Evolutionary conservation across 2,888 invertebrate genomes (phyloP).

Genomic region (Cybosia mesomella): DNA sequence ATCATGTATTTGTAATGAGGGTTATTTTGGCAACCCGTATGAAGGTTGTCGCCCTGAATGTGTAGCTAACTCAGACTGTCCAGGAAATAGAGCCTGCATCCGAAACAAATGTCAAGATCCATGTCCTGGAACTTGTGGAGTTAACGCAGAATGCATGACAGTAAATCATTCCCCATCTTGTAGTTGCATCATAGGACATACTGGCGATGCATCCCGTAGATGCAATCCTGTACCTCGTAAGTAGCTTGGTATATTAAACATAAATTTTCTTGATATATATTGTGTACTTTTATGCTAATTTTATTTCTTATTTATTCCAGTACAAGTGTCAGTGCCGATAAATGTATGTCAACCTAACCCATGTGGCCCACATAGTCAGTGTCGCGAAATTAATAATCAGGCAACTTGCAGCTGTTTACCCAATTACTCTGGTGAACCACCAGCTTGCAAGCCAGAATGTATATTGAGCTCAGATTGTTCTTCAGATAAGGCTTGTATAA

Average conservation of each 20-base stretch:
- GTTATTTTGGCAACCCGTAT: slow-evolving; percentile 92
- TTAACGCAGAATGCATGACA: slow-evolving; percentile 90
- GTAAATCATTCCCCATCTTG: slow-evolving; percentile 91
- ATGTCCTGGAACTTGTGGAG: slow-evolving; percentile 92
- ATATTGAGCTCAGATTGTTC: slow-evolving; percentile 89
- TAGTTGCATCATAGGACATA: slow-evolving; percentile 88
- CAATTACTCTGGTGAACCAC: slow-evolving; percentile 89
- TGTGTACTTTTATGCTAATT: not conserved
- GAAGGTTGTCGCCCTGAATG: slow-evolving; percentile 93
- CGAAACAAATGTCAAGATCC: slow-evolving; percentile 92
- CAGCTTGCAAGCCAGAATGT: slow-evolving; percentile 90
- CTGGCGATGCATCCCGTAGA: slow-evolving; percentile 87
- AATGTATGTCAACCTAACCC: slow-evolving; percentile 87
- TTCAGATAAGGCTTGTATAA: slow-evolving; percentile 88
- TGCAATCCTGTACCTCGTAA: slow-evolving; percentile 79
- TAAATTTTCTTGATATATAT: slow-evolving; percentile 4
- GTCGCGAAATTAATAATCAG: slow-evolving; percentile 86
- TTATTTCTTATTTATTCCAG: slow-evolving; percentile 65
- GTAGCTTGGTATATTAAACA: slow-evolving; percentile 43
- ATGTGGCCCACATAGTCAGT: slow-evolving; percentile 89
- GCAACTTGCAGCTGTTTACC: slow-evolving; percentile 91
- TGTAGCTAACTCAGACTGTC: slow-evolving; percentile 90
- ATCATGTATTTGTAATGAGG: slow-evolving; percentile 90
- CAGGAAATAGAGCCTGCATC: slow-evolving; percentile 90
- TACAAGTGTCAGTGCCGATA: slow-evolving; percentile 70